Evolutionary conservation across 64 coral and sea anemone genomes (phyloP), one percentile per base, ranked within the genome.

Genomic region (Acropora yongei): DNA sequence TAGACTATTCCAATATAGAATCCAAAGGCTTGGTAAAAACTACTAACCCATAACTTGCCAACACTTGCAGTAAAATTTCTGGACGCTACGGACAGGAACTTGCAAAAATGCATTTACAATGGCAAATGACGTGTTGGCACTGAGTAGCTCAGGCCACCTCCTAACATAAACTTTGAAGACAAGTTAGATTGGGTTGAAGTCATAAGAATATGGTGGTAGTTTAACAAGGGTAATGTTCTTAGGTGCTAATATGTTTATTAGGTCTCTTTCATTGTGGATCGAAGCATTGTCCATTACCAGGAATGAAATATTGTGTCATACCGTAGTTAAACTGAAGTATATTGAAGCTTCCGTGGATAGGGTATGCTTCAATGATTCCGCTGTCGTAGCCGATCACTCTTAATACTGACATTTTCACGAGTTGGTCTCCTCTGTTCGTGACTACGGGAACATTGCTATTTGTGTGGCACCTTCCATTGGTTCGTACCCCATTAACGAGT

Each of bases 201-300:
- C 30, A 30, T 30, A 30, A 30, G 30, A 30, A 30, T 30, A 55
- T 55, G 51, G 51, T 55, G 51, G 51, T 55, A 55, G 51, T 55
- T 87, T 87, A 49, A 87, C 45, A 45, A 87, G 69, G 2, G 69
- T 75, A 19, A 75, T 49, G 39, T 87, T 75, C 49, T 18, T 50
- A 74, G 84, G 84, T 75, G 84, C 68, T 5, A 87, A 43, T 5
- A 87, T 16, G 53, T 87, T 87, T 16, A 74, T 49, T 49, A 87
- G 41, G 73, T 87, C 68, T 75, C 39, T 16, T 49, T 75, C 84
- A 74, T 87, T 87, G 18, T 75, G 84, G 41, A 87, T 87, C n/a
- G 84, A 87, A 5, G 84, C 84, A 87, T 87, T 86, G 63, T 86
- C 65, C 83, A 86, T 86, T 45, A 86, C 65, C 9, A 86, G 43